Evolutionary conservation across 2,797 vertebrate genomes (phyloP), one percentile per base, ranked within the genome.

Genomic region (Varecia variegata): DNA sequence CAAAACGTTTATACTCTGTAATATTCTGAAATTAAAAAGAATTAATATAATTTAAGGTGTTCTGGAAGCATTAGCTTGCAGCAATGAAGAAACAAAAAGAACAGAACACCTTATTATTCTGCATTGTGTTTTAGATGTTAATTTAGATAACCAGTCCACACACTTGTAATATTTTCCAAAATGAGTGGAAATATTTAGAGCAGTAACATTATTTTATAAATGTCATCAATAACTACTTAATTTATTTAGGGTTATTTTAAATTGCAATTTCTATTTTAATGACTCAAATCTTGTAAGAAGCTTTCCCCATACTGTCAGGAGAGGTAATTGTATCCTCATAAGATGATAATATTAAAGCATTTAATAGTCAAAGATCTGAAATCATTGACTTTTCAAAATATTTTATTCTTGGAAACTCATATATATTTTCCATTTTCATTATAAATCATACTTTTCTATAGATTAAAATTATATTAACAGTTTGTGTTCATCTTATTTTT

Each of bases 241-340:
- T 27, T 77, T 56, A 87, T 74, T 90, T 94, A 87, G 93, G 94
- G 82, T 94, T 10, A 38, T 77, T 93, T 97, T 97, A 96, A 98
- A 97, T 95, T 94, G 65, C 92, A 97, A 94, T 94, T 98, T 97
- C 76, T 96, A 90, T 94, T 97, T 98, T 94, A 70, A 91, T 96
- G 91, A 70, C 88, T 98, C 80, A 95, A 68, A 96, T 85, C 60
- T 27, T 92, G 94, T 96, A 95, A 96, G 97, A 95, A 96, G 81
- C 30, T 97, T 96, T 93, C n/a, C 74, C 88, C 95, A 20, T 95
- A 88, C 90, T 97, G 94, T 96, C 92, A 94, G 45, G 67, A 1
- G 12, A 97, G 94, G 96, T 98, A 98, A 98, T 95, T 98, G 82
- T 97, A 95, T 96, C 73, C 77, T 93, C 82, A 89, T 68, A 98